Base-by-base conservation (phyloP, 2,797 vertebrate species). In the Limosa lapponica region DNA sequence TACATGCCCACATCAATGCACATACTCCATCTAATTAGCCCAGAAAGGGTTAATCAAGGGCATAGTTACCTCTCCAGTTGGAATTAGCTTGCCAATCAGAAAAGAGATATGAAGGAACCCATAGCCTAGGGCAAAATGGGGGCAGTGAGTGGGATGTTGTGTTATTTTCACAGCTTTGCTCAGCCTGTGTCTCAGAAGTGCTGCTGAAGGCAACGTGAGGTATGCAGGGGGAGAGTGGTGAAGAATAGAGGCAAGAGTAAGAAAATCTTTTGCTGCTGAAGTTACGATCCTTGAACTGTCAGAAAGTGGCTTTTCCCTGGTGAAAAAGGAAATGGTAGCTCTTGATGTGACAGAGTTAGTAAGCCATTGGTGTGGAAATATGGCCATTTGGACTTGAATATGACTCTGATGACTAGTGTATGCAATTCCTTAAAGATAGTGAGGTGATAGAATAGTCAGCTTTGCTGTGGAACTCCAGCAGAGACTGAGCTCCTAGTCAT, bases 41-140 rank as follows among this genome's bases (percentile, higher is more conserved):
- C 36, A 52, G 66, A 81, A 92, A 82, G 24, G 14, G 90, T 93
- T 96, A 89, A 95, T 75, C 43, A 51, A 77, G 70, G 61, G 36
- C 78, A 67, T 16, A 48, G 27, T 78, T 89, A 44, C 44, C 18
- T 84, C 34, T 91, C 19, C n/a, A 16, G 55, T 14, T 93, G 82
- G 36, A 85, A 73, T 59, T 49, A 61, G 32, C 49, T 75, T 87
- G 44, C 70, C 30, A 78, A 1, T 69, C 54, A 75, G 49, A 94
- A n/a, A 72, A 82, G 32, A 91, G 41, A 41, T 52, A 46, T 37
- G 51, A 89, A 89, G 61, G 62, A 95, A 48, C 4, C 3, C 15
- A 11, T 28, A 59, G 62, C 84, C 71, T 58, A 11, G 71, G 51
- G 82, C 71, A 58, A 69, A 80, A 66, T 19, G 34, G 55, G 61